These are phyloP conservation scores for Thamnophis sirtalis DNA, from an alignment of 2,113 vertebrate genomes.

Conservation along the genomic window DNA sequence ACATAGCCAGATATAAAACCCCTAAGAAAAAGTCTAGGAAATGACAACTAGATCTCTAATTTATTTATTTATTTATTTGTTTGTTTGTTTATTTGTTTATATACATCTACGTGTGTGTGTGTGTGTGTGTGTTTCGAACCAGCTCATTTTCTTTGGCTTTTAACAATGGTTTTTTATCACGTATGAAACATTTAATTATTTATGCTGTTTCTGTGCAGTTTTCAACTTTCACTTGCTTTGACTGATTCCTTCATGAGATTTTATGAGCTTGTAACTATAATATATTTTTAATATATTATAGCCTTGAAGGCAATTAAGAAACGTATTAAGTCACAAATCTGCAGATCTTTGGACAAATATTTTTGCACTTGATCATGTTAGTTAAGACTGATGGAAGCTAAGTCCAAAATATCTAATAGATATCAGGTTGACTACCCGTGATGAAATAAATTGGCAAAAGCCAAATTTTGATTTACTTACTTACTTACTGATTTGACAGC, in stretches of 20 bases:
- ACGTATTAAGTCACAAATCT: background rate
- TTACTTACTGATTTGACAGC: too few relatives aligned
- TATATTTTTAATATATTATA: background rate
- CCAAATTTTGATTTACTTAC: background rate
- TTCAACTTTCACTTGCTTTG: background rate
- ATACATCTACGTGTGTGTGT: too few relatives aligned
- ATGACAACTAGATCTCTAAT: background rate
- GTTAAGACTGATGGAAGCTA: background rate
- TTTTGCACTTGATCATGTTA: background rate
- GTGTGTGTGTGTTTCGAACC: too few relatives aligned
- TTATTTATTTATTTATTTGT: background rate
- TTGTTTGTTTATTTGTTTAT: too few relatives aligned
- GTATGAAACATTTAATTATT: background rate
- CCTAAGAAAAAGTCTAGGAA: background rate
- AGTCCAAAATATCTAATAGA: background rate
- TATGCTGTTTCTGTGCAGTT: background rate
- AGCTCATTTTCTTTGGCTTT: background rate
- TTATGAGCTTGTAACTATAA: background rate
- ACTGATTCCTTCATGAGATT: background rate
- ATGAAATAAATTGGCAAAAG: background rate
- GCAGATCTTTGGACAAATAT: background rate
- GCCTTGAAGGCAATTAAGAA: background rate
- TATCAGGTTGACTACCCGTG: background rate
- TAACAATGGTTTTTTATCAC: background rate
- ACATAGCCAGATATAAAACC: background rate